phyloP scores from a whole-genome alignment of 2,113 vertebrate genomes.

The Seriola aureovittata region DNA sequence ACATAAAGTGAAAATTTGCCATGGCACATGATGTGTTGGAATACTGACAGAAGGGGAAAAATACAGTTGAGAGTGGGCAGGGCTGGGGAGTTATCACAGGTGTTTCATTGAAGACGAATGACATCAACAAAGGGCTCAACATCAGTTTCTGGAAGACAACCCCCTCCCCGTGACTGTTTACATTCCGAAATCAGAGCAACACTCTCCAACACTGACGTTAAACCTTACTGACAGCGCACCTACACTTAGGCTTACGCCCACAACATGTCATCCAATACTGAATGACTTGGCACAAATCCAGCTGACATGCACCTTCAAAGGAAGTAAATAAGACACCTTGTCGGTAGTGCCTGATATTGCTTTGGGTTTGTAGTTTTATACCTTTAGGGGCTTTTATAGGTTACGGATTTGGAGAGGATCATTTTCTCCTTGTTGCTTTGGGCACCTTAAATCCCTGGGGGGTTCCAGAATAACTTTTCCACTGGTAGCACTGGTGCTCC shows the following conservation, averaged over 20 bases:
- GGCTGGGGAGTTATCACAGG: slow-evolving; percentile 17
- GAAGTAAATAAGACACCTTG: slow-evolving; percentile 50
- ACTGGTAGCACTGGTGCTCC: too few species aligned
- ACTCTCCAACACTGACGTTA: slow-evolving; percentile 51
- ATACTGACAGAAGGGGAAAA: slow-evolving; percentile 25
- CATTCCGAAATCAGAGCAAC: slow-evolving; percentile 44
- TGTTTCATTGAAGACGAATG: slow-evolving; percentile 16
- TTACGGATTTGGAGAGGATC: slow-evolving; percentile 57
- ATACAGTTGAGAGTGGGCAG: slow-evolving; percentile 3
- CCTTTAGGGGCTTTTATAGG: slow-evolving; percentile 57
- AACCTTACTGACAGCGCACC: slow-evolving; percentile 71
- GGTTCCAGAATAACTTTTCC: too few species aligned
- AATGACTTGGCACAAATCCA: slow-evolving; percentile 67
- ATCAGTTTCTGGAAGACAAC: slow-evolving; percentile 6
- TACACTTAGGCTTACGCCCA: slow-evolving; percentile 66
- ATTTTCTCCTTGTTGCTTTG: slow-evolving; percentile 54
- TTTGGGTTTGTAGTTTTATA: slow-evolving; percentile 51
- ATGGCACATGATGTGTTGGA: slow-evolving; percentile 6
- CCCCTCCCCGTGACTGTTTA: slow-evolving; percentile 48
- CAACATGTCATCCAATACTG: slow-evolving; percentile 60
- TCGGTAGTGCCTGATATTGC: slow-evolving; percentile 45
- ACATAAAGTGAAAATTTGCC: not conserved
- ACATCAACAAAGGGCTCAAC: slow-evolving; percentile 50
- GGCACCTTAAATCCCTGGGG: slow-evolving; percentile 35
- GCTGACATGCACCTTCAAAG: slow-evolving; percentile 62